Evolutionary conservation across 1,140 invertebrate genomes (phyloP).

Genomic region (Eriocheir sinensis): DNA sequence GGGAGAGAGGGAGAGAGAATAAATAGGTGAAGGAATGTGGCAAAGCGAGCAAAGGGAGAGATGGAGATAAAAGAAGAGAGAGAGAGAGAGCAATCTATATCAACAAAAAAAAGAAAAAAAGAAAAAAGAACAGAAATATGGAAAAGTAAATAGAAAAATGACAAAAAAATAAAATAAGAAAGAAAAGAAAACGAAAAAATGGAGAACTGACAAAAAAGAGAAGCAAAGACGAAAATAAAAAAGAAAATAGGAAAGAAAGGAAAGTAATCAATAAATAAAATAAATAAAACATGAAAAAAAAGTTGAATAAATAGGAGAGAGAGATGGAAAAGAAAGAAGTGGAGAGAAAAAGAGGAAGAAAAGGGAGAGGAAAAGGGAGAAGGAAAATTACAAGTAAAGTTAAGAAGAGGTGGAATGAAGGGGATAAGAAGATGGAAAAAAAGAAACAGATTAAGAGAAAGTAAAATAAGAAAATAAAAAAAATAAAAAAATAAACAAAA

Average conservation of each 20-base stretch:
- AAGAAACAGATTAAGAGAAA: neutral
- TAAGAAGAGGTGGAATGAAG: too few relatives aligned
- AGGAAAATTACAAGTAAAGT: too few relatives aligned
- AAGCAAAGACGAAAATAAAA: too few relatives aligned
- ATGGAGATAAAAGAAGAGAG: slow-evolving; percentile 27
- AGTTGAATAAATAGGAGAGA: neutral
- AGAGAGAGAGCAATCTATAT: neutral
- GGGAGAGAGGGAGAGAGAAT: slow-evolving; percentile 33
- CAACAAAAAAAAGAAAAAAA: slow-evolving; percentile 6
- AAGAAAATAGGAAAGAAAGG: too few relatives aligned
- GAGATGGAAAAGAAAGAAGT: neutral
- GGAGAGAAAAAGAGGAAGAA: slow-evolving; percentile 27
- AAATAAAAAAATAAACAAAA: too few relatives aligned
- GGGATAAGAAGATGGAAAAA: too few relatives aligned
- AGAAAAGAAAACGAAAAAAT: neutral
- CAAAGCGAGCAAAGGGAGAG: slow-evolving; percentile 40
- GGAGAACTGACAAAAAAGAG: too few relatives aligned
- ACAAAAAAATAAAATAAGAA: neutral
- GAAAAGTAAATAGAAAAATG: too few relatives aligned
- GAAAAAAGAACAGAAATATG: slow-evolving; percentile 27
- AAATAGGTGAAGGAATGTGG: slow-evolving; percentile 11
- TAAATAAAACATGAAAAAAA: too few relatives aligned
- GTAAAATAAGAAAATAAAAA: neutral
- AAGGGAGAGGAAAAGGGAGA: too few relatives aligned
- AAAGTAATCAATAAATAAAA: neutral